These are phyloP conservation scores for Ondatra zibethicus DNA, from an alignment of 2,113 vertebrate genomes.

Conservation along the genomic window DNA sequence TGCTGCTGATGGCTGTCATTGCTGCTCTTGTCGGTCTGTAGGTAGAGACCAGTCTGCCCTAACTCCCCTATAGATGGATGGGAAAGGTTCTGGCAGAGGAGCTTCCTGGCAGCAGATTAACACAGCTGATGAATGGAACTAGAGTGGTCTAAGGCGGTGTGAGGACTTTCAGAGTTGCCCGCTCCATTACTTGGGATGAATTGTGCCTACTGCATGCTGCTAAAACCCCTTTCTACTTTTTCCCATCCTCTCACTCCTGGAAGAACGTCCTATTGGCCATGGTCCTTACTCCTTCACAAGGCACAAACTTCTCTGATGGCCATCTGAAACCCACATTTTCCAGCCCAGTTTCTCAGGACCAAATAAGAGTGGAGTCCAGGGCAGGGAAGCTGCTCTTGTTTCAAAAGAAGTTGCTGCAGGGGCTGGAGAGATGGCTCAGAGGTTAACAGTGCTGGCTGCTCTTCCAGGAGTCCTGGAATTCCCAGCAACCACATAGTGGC, in stretches of 20 bases:
- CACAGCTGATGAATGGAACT: neutral
- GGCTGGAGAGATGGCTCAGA: no score
- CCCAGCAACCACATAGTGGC: no score
- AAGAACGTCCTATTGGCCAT: neutral
- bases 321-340: neutral
- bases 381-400: neutral
- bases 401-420: neutral
- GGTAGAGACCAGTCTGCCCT: neutral
- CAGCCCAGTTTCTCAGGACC: neutral
- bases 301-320: neutral
- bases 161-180: rapidly evolving
- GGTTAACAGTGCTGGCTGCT: no score
- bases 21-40: rapidly evolving
- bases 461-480: no score
- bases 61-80: neutral
- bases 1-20: neutral
- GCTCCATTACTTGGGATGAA: no score
- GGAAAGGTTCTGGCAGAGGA: neutral
- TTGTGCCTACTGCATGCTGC: rapidly evolving
- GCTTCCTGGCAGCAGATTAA: neutral
- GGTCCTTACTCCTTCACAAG: neutral
- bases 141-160: no score
- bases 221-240: neutral
- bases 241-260: neutral
- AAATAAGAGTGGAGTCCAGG: neutral